Base-by-base conservation (phyloP, 2,113 vertebrate species). In the Dasypus novemcinctus region DNA sequence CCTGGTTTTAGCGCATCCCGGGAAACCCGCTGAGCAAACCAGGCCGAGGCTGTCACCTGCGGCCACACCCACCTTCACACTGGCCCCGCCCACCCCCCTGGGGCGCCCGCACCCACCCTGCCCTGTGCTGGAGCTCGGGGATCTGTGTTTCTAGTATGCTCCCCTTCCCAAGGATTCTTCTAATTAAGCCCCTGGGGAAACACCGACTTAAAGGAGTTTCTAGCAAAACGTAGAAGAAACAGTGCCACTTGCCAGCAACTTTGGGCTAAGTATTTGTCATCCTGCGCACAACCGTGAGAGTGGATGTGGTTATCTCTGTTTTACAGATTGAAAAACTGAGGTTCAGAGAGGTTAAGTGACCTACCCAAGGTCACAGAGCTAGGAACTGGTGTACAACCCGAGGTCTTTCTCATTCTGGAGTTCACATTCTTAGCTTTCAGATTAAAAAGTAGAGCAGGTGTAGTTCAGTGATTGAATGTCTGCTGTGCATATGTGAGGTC, bases 31-130 rank as follows among this genome's bases (percentile, higher is more conserved):
- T 33, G 38, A 61, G 36, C 23, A 36, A 61, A n/a, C 7, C 12
- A 20, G 1, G 31, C 13, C 2, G 41, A 33, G 1, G 1, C 0
- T 10, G 13, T 21, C 0, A 4, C 33, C 75, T 41, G 43, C 59
- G 72, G 31, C 27, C 80, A 89, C 20, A 27, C 63, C 59, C 52
- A 74, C 82, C 4, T 54, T 59, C 15, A 38, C 49, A 1, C 29
- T 2, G 36, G 84, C 4, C 21, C 11, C 5, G 0, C n/a, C 49
- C 25, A 1, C 17, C 25, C n/a, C 2, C n/a, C 68, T 7, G 17
- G 11, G 72, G 29, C 15, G 4, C 10, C 25, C 7, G 13, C 31
- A 10, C 29, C 23, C 41, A 82, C 54, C 78, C 52, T 41, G 10
- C 69, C 11, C 0, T 41, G 17, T 11, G 5, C 4, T 15, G 9